Conservation (phyloP, 2,888 invertebrate species). For the Aspidiotus rigidus region DNA sequence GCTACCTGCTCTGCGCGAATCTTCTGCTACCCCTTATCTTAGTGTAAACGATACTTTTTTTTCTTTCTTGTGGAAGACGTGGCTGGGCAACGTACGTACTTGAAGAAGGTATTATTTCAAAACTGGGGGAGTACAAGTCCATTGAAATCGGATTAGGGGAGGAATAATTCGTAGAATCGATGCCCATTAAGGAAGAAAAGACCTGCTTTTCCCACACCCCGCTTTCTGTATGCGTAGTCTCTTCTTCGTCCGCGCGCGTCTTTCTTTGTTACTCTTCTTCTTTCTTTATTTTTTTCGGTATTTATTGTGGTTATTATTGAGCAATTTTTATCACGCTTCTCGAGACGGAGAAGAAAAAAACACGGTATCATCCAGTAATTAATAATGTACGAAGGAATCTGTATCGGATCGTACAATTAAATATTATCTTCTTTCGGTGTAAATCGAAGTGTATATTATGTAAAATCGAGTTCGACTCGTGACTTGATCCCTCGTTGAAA, state of each 20-base stretch:
- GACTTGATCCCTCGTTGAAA: no score
- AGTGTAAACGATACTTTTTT: constrained; percentile 27
- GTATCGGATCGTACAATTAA: no score
- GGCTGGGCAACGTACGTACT: constrained; percentile 8
- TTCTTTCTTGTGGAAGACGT: constrained; percentile 1
- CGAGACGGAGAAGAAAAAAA: no score
- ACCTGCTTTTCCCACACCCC: constrained; percentile 26
- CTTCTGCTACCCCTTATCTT: not conserved
- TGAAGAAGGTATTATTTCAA: constrained; percentile 25
- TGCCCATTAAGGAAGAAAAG: constrained; percentile 29
- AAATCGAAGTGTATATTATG: no score
- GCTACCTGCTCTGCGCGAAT: not conserved
- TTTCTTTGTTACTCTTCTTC: not conserved
- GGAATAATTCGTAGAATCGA: constrained; percentile 30
- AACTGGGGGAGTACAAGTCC: constrained; percentile 16
- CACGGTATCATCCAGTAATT: no score
- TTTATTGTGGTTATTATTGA: no score
- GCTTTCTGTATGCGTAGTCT: not conserved
- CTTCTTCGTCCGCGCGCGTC: not conserved
- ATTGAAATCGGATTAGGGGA: constrained; percentile 31
- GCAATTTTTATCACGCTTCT: no score
- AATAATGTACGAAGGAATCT: no score
- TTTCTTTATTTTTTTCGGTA: not conserved
- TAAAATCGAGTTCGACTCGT: no score
- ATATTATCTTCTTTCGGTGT: no score